Percentiles rank a stretch among this genome's conserved stretches.
These are phyloP conservation scores for Hoplostethus atlanticus DNA, from an alignment of 2,797 vertebrate species.

Conservation along the genomic window DNA sequence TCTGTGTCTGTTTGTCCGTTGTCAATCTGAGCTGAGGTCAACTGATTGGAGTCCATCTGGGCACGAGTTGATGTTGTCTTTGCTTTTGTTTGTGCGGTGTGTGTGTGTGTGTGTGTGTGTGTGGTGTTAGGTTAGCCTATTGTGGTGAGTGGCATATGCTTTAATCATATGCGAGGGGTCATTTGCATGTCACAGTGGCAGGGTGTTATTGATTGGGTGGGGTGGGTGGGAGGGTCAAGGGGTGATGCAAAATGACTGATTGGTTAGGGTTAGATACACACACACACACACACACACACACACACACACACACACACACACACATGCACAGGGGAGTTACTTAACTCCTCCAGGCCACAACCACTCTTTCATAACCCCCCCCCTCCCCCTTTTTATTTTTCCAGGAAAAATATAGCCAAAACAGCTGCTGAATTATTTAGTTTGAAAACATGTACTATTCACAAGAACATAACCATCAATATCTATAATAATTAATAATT, in stretches of 20 bases:
- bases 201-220: conserved; percentile 68
- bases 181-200: conserved; percentile 68
- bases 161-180: conserved; percentile 65
- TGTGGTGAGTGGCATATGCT: conserved; percentile 60
- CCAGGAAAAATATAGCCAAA: too few species aligned
- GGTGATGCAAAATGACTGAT: background rate
- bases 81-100: conserved; percentile 35
- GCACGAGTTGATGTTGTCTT: conserved; percentile 47
- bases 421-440: too few species aligned
- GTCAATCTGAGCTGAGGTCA: conserved; percentile 50
- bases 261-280: too few species aligned
- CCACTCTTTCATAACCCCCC: too few species aligned
- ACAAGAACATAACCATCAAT: too few species aligned
- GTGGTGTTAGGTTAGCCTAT: conserved; percentile 39
- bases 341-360: too few species aligned
- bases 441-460: too few species aligned
- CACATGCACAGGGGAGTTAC: conserved; percentile 12
- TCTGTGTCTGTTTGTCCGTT: conserved; percentile 30
- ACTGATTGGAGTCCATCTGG: conserved; percentile 67
- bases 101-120: conserved; percentile 3
- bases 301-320: conserved; percentile 7
- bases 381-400: too few species aligned
- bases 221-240: conserved; percentile 33
- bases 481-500: too few species aligned
- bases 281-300: conserved; percentile 7